Evolutionary conservation across 2,113 vertebrate genomes (phyloP).

Genomic region (Microcebus tavaratra): DNA sequence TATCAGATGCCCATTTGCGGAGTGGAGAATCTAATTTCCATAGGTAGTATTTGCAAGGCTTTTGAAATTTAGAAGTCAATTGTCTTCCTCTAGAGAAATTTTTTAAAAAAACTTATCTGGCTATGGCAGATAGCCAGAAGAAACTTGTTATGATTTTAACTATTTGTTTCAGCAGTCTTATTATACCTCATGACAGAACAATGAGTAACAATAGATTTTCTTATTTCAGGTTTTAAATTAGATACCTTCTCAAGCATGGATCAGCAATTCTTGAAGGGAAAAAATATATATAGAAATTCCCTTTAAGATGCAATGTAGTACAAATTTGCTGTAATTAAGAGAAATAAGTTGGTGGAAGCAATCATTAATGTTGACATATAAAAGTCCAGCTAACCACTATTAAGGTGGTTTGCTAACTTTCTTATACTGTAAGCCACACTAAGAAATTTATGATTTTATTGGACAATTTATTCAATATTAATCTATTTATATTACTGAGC

Average conservation of each 20-base stretch:
- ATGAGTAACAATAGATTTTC: neutral
- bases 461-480: neutral
- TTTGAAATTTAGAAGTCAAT: conserved; percentile 34
- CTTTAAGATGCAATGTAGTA: neutral
- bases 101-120: neutral
- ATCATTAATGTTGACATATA: neutral
- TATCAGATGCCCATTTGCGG: neutral
- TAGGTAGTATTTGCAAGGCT: neutral
- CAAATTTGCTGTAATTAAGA: conserved; percentile 11
- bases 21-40: neutral
- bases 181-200: neutral
- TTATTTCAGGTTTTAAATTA: conserved; percentile 48
- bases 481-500: conserved; percentile 22
- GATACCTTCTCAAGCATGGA: neutral
- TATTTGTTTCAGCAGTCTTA: conserved; percentile 15
- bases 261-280: conserved; percentile 5
- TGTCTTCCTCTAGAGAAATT: conserved; percentile 1
- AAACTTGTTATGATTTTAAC: neutral
- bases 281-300: neutral
- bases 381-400: neutral
- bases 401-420: conserved; percentile 25
- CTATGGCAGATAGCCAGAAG: neutral
- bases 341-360: neutral
- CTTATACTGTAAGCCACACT: neutral
- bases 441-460: conserved; percentile 11